Evolutionary conservation across 2,888 invertebrate species (phyloP), one percentile per base, ranked within the genome.

Genomic region (Agrochola circellaris): DNA sequence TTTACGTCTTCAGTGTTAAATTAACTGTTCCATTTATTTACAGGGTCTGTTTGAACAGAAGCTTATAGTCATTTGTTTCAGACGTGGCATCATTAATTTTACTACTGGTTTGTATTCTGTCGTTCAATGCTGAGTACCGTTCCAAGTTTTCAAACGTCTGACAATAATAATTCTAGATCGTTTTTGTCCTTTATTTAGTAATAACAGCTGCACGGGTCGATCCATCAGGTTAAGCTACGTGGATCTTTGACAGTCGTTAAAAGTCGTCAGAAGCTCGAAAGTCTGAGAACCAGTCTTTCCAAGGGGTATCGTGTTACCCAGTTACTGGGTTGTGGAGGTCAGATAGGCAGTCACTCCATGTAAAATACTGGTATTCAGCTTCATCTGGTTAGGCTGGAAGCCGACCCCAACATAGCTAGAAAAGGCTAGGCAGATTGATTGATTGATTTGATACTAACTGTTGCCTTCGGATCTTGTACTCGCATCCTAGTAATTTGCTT

Each of bases 21-120:
- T 73, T 51, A 61, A 77, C 17, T 30, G 42, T 45, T 15, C 30
- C 51, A 30, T 62, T 77, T 75, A 77, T 62, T 54, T 77, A 15
- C 42, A 34, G 20, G 61, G 11, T 20, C 26, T 45, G 51, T 80
- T 80, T 54, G 30, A 62, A 54, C 60, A 26, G 48, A 60, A 34
- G 73, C 9, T 38, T 60, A 15, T 4, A 51, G 61, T 54, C 34
- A 77, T 81, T 81, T 74, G 61, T 77, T 81, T 54, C 23, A 45
- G 34, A 45, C 51, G 23, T 61, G 51, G 45, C 34, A 11, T 45
- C 73, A 54, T 77, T 81, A 61, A 62, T 77, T 81, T 73, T n/a
- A 61, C 3, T 60, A 77, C 72, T 72, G 38, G 48, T 30, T 72
- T 30, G 73, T 80, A 42, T 79, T 77, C 6, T 4, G 8, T 20